These are phyloP conservation scores for Sebastes taczanowskii DNA, from an alignment of 2,797 vertebrate genomes.

Conservation along the genomic window DNA sequence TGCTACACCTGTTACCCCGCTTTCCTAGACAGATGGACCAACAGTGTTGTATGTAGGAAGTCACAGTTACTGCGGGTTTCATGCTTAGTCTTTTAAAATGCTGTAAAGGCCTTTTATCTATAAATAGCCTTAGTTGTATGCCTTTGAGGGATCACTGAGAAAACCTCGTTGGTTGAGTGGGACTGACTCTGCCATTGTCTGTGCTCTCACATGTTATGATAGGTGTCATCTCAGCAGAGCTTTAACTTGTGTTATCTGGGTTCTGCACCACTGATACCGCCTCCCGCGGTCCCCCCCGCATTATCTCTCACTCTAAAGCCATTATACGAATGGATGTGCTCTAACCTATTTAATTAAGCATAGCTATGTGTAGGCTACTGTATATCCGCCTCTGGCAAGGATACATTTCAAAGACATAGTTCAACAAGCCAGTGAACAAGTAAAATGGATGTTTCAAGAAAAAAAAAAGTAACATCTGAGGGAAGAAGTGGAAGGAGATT, in stretches of 20 bases:
- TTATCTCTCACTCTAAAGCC: constrained; percentile 29
- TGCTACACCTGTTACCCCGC: neutral
- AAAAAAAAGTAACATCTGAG: constrained; percentile 14
- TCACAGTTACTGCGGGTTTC: neutral
- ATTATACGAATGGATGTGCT: constrained; percentile 39
- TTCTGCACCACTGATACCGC: constrained; percentile 24
- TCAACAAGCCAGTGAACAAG: constrained; percentile 21
- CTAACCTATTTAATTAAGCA: constrained; percentile 46
- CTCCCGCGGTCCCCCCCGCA: constrained; percentile 2
- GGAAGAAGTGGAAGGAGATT: neutral
- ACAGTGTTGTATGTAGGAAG: neutral
- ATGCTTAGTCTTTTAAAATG: neutral
- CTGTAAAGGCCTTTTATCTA: neutral
- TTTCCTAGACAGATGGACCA: neutral
- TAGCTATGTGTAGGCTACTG: constrained; percentile 33
- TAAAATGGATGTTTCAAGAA: constrained; percentile 1
- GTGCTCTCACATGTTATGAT: constrained; percentile 22
- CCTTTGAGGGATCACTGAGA: neutral
- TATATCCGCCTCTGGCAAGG: constrained; percentile 36
- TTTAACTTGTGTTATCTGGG: constrained; percentile 39
- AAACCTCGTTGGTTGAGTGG: constrained; percentile 3
- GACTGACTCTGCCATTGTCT: constrained; percentile 22
- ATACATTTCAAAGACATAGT: constrained; percentile 47
- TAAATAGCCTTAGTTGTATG: neutral
- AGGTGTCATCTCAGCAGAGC: constrained; percentile 28